Evolutionary conservation across 2,113 vertebrate genomes (phyloP), one percentile per base, ranked within the genome.

Genomic region (Numenius arquata): DNA sequence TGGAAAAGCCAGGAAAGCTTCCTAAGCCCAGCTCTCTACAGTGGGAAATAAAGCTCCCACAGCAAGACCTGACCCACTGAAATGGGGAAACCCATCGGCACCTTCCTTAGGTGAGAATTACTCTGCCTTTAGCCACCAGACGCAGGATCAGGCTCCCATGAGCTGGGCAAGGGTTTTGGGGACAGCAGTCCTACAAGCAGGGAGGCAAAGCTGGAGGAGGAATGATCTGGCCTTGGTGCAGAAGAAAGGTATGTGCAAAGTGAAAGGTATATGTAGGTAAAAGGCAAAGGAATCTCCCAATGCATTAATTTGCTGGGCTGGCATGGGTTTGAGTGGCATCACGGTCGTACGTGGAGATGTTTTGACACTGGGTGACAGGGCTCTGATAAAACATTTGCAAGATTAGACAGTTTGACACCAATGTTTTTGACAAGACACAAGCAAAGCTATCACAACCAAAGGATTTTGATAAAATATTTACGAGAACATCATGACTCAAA

Each of bases 341-440:
- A 34, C 1, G 4, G 55, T 41, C 10, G 1, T 11, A 78, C 0
- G 0, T 1, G 6, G 80, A 84, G 48, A 36, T 67, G 70, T 77
- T 83, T 6, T 78, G 68, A 59, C 67, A 34, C 20, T 25, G 47
- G 32, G 56, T 78, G n/a, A 81, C 61, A 77, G 41, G 29, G n/a
- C 41, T 70, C 41, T 25, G 29, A 38, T 56, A 67, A 84, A 85
- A 55, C 34, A 40, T 34, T 47, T 67, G n/a, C 41, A 41, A 29
- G 22, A 84, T 63, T 7, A 81, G 41, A 62, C 40, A 92, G 67
- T 25, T 23, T 72, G 43, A 88, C 67, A 83, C 59, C 63, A 38
- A 26, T 3, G 5, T 25, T 91, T 89, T 61, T 80, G 62, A 53
- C 68, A 90, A 76, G 65, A 41, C 11, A 81, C 0, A 0, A 77